Conservation (phyloP, 2,113 vertebrate genomes). For the Semnornis frantzii region DNA sequence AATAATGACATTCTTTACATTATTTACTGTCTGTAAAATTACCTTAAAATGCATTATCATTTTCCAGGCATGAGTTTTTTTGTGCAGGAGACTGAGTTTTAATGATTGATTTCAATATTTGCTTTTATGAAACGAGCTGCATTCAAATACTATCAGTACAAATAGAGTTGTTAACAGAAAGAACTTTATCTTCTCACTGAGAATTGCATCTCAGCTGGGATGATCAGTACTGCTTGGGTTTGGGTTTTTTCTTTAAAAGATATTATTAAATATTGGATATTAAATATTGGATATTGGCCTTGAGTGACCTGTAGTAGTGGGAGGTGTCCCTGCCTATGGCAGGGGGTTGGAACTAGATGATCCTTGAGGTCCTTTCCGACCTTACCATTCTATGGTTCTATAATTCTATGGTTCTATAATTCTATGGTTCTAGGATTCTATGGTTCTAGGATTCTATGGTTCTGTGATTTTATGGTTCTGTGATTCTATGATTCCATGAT, state of each 20-base stretch:
- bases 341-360: too few relatives aligned
- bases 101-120: conserved; percentile 3
- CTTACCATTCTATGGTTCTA: too few relatives aligned
- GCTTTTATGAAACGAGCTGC: not conserved
- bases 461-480: too few relatives aligned
- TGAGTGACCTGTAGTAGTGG: too few relatives aligned
- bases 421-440: too few relatives aligned
- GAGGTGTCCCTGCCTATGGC: too few relatives aligned
- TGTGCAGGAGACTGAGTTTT: not conserved
- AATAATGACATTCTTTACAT: not conserved
- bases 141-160: conserved; percentile 4
- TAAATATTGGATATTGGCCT: not conserved
- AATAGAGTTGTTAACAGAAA: not conserved
- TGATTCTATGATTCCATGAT: too few relatives aligned
- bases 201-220: not conserved
- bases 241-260: not conserved
- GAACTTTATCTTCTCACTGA: not conserved
- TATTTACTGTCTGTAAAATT: not conserved
- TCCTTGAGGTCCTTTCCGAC: too few relatives aligned
- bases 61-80: not conserved
- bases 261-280: not conserved
- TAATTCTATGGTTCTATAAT: too few relatives aligned
- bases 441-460: too few relatives aligned
- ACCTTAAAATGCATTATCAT: not conserved
- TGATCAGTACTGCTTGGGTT: not conserved